These are phyloP conservation scores for Lypha dubia DNA, from an alignment of 2,888 invertebrate genomes.

Conservation along the genomic window DNA sequence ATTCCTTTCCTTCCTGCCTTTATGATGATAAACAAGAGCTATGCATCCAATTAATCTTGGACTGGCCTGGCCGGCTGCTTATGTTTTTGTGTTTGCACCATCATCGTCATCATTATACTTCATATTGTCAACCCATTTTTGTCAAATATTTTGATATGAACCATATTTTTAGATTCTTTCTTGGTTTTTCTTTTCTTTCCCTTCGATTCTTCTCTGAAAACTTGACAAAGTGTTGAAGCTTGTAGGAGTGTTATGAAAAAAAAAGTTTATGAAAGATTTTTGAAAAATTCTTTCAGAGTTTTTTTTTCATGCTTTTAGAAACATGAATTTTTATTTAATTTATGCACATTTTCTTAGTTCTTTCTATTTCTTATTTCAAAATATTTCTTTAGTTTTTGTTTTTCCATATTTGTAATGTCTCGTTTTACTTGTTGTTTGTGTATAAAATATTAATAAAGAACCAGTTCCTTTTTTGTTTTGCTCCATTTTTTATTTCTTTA, in stretches of 20 bases:
- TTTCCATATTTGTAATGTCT: slow-evolving; percentile 9
- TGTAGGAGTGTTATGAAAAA: slow-evolving; percentile 46
- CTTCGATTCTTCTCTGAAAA: slow-evolving; percentile 23
- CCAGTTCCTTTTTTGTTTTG: background rate
- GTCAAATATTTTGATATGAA: slow-evolving; percentile 51
- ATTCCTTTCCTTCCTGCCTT: slow-evolving; percentile 21
- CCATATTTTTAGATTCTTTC: slow-evolving; percentile 37
- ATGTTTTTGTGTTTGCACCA: background rate
- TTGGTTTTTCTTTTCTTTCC: slow-evolving; percentile 1
- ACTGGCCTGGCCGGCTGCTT: slow-evolving; percentile 4
- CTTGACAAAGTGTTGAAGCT: slow-evolving; percentile 64
- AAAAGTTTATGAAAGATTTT: slow-evolving; percentile 45
- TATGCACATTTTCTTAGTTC: slow-evolving; percentile 42
- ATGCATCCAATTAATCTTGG: slow-evolving; percentile 42
- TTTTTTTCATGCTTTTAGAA: slow-evolving; percentile 17
- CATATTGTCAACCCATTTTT: slow-evolving; percentile 61
- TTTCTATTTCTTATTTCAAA: background rate
- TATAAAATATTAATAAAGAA: slow-evolving; percentile 53
- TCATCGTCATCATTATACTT: slow-evolving; percentile 42
- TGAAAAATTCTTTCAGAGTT: background rate
- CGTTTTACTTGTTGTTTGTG: slow-evolving; percentile 23
- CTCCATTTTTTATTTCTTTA: slow-evolving; percentile 3
- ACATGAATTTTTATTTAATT: slow-evolving; percentile 62
- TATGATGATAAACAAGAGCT: slow-evolving; percentile 31
- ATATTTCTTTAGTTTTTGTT: too few species aligned